These are phyloP conservation scores for Scylla paramamosain DNA, from an alignment of 1,140 invertebrate genomes.

Conservation along the genomic window DNA sequence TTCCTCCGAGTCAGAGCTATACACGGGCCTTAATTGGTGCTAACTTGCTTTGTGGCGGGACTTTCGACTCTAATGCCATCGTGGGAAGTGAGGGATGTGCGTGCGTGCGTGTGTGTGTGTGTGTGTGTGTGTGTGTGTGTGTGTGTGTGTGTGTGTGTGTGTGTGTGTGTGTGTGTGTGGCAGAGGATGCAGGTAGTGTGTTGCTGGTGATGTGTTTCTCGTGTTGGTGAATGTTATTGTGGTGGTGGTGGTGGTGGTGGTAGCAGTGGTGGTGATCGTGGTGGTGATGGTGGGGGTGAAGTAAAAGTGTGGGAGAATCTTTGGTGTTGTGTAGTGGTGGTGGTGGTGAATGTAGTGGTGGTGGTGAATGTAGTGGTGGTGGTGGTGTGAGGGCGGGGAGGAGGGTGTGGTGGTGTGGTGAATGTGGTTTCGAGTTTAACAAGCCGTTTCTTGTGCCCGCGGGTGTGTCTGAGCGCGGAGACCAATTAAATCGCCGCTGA, in stretches of 20 bases:
- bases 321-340: not conserved
- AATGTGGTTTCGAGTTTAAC: not conserved
- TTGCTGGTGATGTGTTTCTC: no score
- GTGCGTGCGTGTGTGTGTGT: not conserved
- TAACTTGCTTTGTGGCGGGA: not conserved
- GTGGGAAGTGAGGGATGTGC: no score
- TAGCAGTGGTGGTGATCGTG: not conserved
- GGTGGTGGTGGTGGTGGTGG: no score
- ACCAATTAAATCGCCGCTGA: not conserved
- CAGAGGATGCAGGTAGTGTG: not conserved
- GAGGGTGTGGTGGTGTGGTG: not conserved
- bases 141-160: not conserved
- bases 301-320: not conserved
- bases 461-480: not conserved
- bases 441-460: not conserved
- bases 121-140: not conserved
- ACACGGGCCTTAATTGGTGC: not conserved
- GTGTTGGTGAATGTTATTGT: no score
- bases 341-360: not conserved
- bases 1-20: not conserved
- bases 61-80: not conserved
- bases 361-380: not conserved
- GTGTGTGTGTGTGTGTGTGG: not conserved
- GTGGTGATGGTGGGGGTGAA: not conserved
- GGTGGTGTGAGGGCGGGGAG: not conserved